Evolutionary conservation across 2,797 vertebrate genomes (phyloP).

Genomic region (Adrianichthys oophorus): DNA sequence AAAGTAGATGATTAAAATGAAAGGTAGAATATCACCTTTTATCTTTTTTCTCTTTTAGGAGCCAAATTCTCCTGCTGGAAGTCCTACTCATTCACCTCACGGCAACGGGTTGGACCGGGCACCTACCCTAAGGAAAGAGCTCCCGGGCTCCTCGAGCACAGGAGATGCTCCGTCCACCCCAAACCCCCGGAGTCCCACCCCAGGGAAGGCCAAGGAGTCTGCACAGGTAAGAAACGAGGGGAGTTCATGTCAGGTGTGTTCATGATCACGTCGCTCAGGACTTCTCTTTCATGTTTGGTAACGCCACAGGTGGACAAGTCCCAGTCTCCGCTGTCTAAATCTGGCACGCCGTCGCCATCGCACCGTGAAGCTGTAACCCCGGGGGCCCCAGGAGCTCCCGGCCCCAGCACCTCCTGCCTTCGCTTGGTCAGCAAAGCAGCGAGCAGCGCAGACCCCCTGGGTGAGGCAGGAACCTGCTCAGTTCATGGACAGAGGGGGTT

Average conservation of each 20-base stretch:
- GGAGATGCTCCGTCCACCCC: conserved; percentile 75
- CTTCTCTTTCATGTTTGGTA: not conserved
- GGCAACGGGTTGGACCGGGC: conserved; percentile 79
- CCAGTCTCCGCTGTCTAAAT: conserved; percentile 78
- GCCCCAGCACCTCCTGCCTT: conserved; percentile 82
- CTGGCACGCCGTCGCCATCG: conserved; percentile 80
- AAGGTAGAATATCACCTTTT: conserved; percentile 7
- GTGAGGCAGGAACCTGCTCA: conserved; percentile 68
- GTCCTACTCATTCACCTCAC: conserved; percentile 72
- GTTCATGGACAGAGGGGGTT: conserved; percentile 1
- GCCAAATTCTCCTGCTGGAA: conserved; percentile 81
- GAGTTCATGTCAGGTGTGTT: not conserved
- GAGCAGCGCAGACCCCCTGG: conserved; percentile 77
- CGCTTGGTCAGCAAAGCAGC: conserved; percentile 81
- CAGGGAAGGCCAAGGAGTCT: conserved; percentile 79
- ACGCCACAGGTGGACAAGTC: conserved; percentile 78
- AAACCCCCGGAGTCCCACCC: conserved; percentile 74
- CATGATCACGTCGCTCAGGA: not conserved
- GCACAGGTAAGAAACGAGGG: conserved; percentile 68
- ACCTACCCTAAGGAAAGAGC: conserved; percentile 71
- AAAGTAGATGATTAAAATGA: not conserved
- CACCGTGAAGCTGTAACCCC: conserved; percentile 81
- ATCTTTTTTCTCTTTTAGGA: conserved; percentile 73
- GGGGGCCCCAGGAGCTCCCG: conserved; percentile 72
- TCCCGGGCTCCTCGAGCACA: conserved; percentile 79